Conservation (phyloP, 2,113 vertebrate species). For the Zosterops borbonicus region DNA sequence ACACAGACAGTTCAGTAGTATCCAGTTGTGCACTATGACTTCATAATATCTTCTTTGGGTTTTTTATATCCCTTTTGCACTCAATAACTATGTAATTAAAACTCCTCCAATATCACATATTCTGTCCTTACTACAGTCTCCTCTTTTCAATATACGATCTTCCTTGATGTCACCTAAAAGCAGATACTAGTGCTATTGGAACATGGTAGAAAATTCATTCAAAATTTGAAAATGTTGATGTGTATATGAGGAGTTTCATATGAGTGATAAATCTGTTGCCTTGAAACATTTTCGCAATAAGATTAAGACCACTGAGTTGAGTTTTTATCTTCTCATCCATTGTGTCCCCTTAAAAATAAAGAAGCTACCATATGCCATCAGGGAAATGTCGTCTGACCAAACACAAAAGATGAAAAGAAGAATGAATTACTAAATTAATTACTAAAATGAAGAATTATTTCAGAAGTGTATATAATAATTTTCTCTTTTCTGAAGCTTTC, state of each 20-base stretch:
- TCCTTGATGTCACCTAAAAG: neutral
- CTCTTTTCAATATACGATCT: neutral
- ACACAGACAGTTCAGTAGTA: neutral
- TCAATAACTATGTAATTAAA: neutral
- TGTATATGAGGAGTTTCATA: neutral
- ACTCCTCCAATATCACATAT: neutral
- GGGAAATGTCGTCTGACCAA: neutral
- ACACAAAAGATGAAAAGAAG: neutral
- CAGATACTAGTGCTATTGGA: neutral
- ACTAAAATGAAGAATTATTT: neutral
- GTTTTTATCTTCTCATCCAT: neutral
- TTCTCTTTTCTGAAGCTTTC: neutral
- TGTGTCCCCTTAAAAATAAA: neutral
- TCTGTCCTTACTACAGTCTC: neutral
- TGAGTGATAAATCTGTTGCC: neutral
- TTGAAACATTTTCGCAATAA: neutral
- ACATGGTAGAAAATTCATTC: neutral
- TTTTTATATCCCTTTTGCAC: neutral
- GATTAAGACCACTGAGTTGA: neutral
- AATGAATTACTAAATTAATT: neutral
- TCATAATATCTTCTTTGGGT: neutral
- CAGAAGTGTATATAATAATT: neutral
- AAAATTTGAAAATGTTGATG: neutral
- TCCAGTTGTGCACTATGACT: neutral
- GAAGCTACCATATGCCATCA: neutral